Evolutionary conservation across 92 coral and sea anemone species (phyloP).

Genomic region (Chrysogorgia sp.): DNA sequence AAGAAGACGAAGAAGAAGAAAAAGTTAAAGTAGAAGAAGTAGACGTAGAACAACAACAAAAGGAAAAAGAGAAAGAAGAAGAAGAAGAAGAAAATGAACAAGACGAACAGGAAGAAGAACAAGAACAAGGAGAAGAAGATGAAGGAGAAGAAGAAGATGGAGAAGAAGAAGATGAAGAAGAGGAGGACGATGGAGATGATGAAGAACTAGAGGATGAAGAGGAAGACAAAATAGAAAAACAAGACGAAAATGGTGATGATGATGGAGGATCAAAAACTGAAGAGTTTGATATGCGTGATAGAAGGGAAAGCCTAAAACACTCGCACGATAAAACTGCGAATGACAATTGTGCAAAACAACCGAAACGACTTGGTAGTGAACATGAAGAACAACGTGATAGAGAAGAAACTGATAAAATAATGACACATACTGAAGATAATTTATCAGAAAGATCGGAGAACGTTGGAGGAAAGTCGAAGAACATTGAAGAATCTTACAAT

Average conservation of each 20-base stretch:
- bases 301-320: neutral
- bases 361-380: neutral
- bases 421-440: neutral
- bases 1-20: constrained; percentile 1
- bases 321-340: constrained; percentile 21
- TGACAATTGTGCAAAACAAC: constrained; percentile 20
- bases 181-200: neutral
- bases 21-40: neutral
- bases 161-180: no score
- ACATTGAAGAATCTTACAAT: neutral
- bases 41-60: neutral
- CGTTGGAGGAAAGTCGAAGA: neutral
- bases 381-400: neutral
- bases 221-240: neutral
- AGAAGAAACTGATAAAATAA: neutral
- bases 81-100: neutral
- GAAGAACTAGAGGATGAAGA: neutral
- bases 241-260: no score
- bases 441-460: neutral
- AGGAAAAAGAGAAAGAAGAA: neutral
- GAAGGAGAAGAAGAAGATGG: no score
- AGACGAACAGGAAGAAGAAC: neutral
- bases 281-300: neutral
- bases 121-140: neutral
- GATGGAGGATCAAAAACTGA: neutral